Evolutionary conservation across 1,140 invertebrate genomes (phyloP), one percentile per base, ranked within the genome.

Genomic region (Halictus rubicundus): DNA sequence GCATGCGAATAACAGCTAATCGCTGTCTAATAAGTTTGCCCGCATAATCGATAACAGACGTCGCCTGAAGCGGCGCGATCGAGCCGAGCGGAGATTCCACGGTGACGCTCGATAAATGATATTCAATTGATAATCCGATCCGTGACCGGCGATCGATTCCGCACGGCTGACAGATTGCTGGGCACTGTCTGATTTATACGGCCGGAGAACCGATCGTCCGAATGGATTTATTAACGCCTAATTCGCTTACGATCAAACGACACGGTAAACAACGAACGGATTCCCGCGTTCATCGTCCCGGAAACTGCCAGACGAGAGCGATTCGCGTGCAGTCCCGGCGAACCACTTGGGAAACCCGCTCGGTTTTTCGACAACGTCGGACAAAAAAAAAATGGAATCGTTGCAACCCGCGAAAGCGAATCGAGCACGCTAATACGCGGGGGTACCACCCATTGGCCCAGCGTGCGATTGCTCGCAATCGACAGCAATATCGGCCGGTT

Each of bases 1-100:
- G 74, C 87, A 78, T 88, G 87, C 83, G 83, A 87, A 88, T 88
- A 86, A 86, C 87, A 80, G 73, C 82, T 88, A 88, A 88, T 88
- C 86, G 82, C 79, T 84, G 84, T 88, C 80, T 86, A 88, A 84
- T 87, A 84, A 87, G 85, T 87, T 87, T 87, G 69, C 74, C 82
- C 85, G 76, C 82, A 87, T 87, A 87, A 87, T 84, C 86, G 86
- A 87, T 87, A 87, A 81, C 79, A 84, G 85, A 87, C 82, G 69
- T 84, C 74, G 77, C 68, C 68, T 61, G 25, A 21, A 78, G 77
- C 80, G 60, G 16, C n/a, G 60, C 52, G 39, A 12, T 74, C 32
- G 37, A 60, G 61, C 39, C 49, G 60, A 19, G 25, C 19, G 49
- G 19, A n/a, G 82, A 81, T 85, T 85, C 84, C 83, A 73, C 68